Evolutionary conservation across 2,113 vertebrate genomes (phyloP).

Genomic region (Melanotaenia duboulayi): DNA sequence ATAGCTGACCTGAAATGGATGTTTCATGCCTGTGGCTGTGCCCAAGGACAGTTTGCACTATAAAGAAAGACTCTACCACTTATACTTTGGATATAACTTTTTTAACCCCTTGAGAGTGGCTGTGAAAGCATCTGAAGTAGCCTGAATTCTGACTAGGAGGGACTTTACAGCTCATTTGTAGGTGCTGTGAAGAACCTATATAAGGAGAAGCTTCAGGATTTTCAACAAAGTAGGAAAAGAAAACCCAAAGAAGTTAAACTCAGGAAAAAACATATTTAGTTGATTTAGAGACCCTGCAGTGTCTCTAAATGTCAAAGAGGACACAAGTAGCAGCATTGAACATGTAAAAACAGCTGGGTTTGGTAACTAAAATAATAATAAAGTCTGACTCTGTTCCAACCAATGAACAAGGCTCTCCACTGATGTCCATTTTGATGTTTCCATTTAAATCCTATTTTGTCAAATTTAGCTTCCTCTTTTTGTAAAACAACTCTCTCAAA

Average conservation of each 20-base stretch:
- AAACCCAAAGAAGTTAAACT: not conserved
- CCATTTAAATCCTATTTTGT: not conserved
- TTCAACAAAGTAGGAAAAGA: not conserved
- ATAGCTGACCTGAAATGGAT: slow-evolving; percentile 49
- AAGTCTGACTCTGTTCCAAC: not conserved
- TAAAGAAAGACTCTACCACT: no score
- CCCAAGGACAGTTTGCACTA: no score
- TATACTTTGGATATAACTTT: no score
- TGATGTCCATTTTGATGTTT: not conserved
- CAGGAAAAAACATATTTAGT: not conserved
- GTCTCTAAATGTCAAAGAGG: not conserved
- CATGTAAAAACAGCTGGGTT: not conserved
- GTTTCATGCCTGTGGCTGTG: slow-evolving; percentile 22
- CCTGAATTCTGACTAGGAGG: not conserved
- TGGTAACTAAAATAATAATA: not conserved
- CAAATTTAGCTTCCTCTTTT: slow-evolving; percentile 55
- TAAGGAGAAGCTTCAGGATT: not conserved
- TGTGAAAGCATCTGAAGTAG: no score
- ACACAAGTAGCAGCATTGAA: not conserved
- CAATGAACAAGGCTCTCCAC: not conserved
- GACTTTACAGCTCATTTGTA: not conserved
- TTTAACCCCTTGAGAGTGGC: no score
- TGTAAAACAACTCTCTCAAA: no score
- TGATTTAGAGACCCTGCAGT: not conserved
- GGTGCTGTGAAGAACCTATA: not conserved